Base-by-base conservation (phyloP, 1,140 invertebrate species). In the Psix sp. region DNA sequence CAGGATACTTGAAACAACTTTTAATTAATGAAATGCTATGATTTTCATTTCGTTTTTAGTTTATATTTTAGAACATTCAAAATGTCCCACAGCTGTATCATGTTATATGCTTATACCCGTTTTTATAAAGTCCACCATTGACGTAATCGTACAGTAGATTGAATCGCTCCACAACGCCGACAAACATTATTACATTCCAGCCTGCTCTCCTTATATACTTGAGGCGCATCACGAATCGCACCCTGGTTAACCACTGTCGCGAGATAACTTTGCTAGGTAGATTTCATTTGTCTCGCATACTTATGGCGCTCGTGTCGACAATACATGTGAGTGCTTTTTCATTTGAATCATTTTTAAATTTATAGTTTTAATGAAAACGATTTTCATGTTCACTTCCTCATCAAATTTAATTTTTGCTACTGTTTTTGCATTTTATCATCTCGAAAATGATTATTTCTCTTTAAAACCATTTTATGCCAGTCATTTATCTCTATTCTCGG, bases 161-260 rank as follows among this genome's bases (percentile, higher is more conserved):
- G 36, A 52, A 65, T 65, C 60, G 46, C 40, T 48, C 33, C 48
- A 16, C 24, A 65, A 65, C 33, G 60, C 38, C n/a, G 31, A 31
- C 40, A 13, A 52, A 65, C 60, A 31, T 45, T 54, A 54, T 65
- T 65, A 70, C 49, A 60, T 66, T 60, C 49, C 42, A 17, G 24
- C 15, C n/a, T 29, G 52, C 43, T 57, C 48, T 66, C 1, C 45
- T 51, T 68, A 46, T 56, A 56, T 36, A 42, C 38, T 33, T 11
- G 21, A 56, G 29, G 16, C 36, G 43, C 52, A 56, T 45, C 29
- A 15, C 40, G 26, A 33, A 43, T 42, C 51, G 51, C 35, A 35
- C 46, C n/a, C n/a, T 11, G 6, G 18, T 21, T 21, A 54, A 52
- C 35, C 36, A n/a, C 49, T 52, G 49, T 52, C 36, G 49, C 18